Base-by-base conservation (phyloP, 2,797 vertebrate species). In the Acanthurus leucopareius region DNA sequence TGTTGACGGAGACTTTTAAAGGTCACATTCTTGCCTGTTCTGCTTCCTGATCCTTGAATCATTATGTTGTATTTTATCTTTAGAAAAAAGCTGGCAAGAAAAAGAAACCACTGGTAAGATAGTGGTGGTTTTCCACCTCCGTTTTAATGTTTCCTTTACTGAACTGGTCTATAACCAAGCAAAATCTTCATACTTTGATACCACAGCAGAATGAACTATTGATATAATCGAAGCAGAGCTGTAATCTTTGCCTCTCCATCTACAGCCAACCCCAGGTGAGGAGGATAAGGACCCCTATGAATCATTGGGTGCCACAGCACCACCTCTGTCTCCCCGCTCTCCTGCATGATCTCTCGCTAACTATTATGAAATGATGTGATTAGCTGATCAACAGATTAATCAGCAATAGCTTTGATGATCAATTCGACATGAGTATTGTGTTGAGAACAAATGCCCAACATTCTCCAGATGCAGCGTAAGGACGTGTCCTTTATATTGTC, bases 71-170 rank as follows among this genome's bases (percentile, higher is more conserved):
- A 2, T 90, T 81, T 84, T 51, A 35, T 82, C 32, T 86, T 7
- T 67, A 92, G 91, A 93, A 75, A 80, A 89, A 88, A 86, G 25
- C 48, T 47, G 70, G 10, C 32, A 94, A 84, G 87, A 91, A 87
- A 59, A 92, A 80, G 25, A 92, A 72, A 72, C 5, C 75, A 0
- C 32, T 69, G 91, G 92, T 94, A 89, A 87, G 64, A 0, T n/a
- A n/a, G n/a, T n/a, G n/a, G n/a, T n/a, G n/a, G n/a, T n/a, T n/a
- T n/a, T n/a, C n/a, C n/a, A n/a, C n/a, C n/a, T n/a, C n/a, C n/a
- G n/a, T n/a, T n/a, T n/a, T n/a, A n/a, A n/a, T n/a, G n/a, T n/a
- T n/a, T n/a, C n/a, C n/a, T n/a, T n/a, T n/a, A n/a, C n/a, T n/a
- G n/a, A n/a, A n/a, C n/a, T n/a, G n/a, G n/a, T n/a, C n/a, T n/a